Conservation (phyloP, 2,888 invertebrate genomes). For the Leucophora obtusa region DNA sequence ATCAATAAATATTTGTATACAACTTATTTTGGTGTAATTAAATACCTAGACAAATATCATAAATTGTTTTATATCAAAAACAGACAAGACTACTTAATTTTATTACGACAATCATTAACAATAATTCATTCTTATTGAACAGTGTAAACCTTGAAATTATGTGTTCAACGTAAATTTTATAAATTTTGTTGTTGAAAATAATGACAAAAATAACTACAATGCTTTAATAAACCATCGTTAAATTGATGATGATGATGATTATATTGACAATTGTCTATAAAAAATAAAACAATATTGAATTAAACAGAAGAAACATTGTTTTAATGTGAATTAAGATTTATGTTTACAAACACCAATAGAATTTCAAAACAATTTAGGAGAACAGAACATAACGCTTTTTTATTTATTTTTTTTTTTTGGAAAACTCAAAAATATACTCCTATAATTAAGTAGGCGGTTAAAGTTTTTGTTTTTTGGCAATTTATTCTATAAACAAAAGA, state of each 20-base stretch:
- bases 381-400: background rate
- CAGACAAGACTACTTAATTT: conserved; percentile 8
- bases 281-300: background rate
- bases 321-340: background rate
- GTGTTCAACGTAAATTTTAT: conserved; percentile 5
- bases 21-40: background rate
- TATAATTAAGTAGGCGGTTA: background rate
- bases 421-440: background rate
- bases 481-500: background rate
- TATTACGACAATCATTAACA: conserved; percentile 1
- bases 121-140: conserved; percentile 11
- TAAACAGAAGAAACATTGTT: background rate
- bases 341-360: background rate
- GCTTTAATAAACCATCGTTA: background rate
- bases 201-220: conserved; percentile 16
- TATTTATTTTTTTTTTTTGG: background rate
- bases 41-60: conserved; percentile 1
- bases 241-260: background rate
- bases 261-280: background rate
- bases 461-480: conserved; percentile 3
- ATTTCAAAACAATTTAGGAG: background rate
- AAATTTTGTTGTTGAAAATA: conserved; percentile 8
- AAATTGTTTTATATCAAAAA: background rate
- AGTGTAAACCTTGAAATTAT: conserved; percentile 13
- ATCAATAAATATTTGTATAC: background rate